These are phyloP conservation scores for Popillia japonica DNA, from an alignment of 1,140 invertebrate species.

Conservation along the genomic window DNA sequence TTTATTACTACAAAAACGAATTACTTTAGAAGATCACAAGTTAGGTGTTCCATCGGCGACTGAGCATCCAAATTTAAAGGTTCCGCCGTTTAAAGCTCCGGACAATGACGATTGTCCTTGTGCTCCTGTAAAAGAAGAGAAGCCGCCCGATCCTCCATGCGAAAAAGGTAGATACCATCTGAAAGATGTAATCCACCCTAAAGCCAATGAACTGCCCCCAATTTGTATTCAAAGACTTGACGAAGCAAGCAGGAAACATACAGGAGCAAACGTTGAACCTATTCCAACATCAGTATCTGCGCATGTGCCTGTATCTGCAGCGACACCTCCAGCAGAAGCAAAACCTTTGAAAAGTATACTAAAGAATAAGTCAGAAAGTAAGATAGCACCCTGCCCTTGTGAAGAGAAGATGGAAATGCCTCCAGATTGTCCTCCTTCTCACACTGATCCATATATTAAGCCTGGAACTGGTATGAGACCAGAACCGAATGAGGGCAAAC, in stretches of 20 bases:
- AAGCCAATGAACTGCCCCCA: background rate
- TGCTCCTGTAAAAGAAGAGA: background rate
- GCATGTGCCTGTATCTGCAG: background rate
- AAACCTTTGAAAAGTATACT: slow-evolving; percentile 24
- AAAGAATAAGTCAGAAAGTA: background rate
- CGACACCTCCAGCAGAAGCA: background rate
- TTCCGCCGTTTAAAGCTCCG: slow-evolving; percentile 47
- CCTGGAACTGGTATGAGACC: slow-evolving; percentile 31
- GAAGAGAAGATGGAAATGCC: slow-evolving; percentile 34
- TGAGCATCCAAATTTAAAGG: slow-evolving; percentile 45
- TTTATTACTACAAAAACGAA: slow-evolving; percentile 41
- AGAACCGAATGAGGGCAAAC: slow-evolving; percentile 44
- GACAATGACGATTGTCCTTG: slow-evolving; percentile 11
- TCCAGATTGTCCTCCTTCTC: background rate
- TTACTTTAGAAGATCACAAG: slow-evolving; percentile 40
- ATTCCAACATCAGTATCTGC: background rate
- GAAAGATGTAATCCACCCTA: slow-evolving; percentile 1
- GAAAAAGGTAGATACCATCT: background rate
- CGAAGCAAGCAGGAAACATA: too few relatives aligned
- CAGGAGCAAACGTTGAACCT: too few relatives aligned
- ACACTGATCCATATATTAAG: slow-evolving; percentile 37
- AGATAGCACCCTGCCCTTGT: slow-evolving; percentile 20
- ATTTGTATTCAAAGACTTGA: background rate
- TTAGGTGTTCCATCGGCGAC: slow-evolving; percentile 45
- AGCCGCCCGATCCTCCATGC: background rate